Evolutionary conservation across 92 coral and sea anemone species (phyloP).

Genomic region (Porites cylindrica): DNA sequence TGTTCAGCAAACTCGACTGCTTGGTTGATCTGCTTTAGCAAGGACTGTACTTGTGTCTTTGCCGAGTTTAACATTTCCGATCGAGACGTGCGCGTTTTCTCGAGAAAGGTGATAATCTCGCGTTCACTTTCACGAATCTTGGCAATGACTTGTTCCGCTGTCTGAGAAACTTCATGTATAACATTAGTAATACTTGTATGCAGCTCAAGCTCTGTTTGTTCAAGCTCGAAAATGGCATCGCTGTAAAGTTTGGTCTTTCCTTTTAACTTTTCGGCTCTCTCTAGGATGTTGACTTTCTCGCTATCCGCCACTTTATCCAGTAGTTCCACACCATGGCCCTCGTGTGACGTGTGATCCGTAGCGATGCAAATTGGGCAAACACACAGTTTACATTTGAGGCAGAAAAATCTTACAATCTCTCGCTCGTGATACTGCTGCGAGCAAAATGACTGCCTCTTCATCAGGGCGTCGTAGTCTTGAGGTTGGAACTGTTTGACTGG

Average conservation of each 20-base stretch:
- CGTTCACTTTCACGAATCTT: background rate
- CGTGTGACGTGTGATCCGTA: background rate
- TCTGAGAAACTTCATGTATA: background rate
- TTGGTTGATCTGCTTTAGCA: background rate
- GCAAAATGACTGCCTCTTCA: background rate
- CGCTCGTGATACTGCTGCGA: background rate
- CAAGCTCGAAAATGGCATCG: background rate
- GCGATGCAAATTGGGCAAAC: background rate
- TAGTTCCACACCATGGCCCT: background rate
- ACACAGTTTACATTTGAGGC: background rate
- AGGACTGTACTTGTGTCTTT: background rate
- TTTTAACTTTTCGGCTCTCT: background rate
- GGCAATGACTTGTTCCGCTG: background rate
- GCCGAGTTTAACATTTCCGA: background rate
- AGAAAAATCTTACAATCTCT: background rate
- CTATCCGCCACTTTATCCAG: background rate
- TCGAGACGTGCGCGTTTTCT: background rate
- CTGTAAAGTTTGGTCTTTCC: background rate
- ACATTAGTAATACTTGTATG: background rate
- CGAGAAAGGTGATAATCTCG: background rate
- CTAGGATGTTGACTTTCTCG: background rate
- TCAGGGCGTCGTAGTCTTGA: background rate
- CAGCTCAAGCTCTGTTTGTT: background rate
- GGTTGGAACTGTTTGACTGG: background rate
- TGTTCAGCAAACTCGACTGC: background rate